Evolutionary conservation across 2,888 invertebrate genomes (phyloP).

Genomic region (Troides aeacus): DNA sequence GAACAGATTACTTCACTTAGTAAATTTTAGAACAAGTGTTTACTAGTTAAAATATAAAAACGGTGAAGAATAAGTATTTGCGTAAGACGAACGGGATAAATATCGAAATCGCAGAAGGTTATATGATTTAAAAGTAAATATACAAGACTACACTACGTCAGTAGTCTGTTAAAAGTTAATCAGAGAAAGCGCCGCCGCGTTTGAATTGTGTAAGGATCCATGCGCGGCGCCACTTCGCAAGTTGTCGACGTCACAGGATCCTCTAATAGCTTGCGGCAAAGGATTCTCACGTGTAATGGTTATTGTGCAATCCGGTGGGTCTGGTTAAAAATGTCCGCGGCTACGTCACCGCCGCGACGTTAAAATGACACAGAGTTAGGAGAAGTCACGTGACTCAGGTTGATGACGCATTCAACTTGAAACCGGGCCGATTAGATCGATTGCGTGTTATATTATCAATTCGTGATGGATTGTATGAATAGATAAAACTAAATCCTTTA

Average conservation of each 20-base stretch:
- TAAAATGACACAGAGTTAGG: conserved; percentile 7
- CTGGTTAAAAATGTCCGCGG: not conserved
- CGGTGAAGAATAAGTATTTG: too few species aligned
- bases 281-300: not conserved
- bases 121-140: conserved; percentile 4
- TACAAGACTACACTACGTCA: conserved; percentile 2
- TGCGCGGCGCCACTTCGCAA: not conserved
- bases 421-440: conserved; percentile 1
- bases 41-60: too few species aligned
- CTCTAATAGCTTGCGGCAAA: not conserved
- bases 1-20: too few species aligned
- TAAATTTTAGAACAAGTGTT: too few species aligned
- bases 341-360: conserved; percentile 17
- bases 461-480: not conserved
- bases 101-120: conserved; percentile 1
- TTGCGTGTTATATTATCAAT: conserved; percentile 11
- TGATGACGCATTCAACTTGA: conserved; percentile 13
- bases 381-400: conserved; percentile 11
- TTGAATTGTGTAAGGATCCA: conserved; percentile 5
- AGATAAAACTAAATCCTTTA: too few species aligned
- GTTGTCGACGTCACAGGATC: conserved; percentile 10
- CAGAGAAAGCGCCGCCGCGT: not conserved
- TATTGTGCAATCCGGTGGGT: not conserved
- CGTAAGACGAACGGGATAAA: not conserved
- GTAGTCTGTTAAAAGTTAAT: not conserved